Evolutionary conservation across 2,888 invertebrate species (phyloP).

Genomic region (Bibio marci): DNA sequence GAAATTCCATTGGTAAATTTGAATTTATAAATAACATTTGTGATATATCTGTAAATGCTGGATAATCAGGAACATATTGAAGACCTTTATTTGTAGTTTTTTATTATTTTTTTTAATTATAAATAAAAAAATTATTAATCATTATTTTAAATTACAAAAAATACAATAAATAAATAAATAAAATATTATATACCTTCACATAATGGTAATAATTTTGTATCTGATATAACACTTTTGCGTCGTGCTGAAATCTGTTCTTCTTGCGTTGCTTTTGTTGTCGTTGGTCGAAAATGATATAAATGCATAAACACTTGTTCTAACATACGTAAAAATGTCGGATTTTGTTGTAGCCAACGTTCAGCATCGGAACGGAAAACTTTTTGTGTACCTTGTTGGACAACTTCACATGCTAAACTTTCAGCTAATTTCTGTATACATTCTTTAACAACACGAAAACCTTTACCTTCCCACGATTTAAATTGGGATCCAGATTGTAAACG

Average conservation of each 20-base stretch:
- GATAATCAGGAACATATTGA: conserved; percentile 57
- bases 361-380: conserved; percentile 18
- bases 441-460: conserved; percentile 38
- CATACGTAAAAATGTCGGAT: conserved; percentile 33
- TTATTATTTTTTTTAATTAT: conserved; percentile 6
- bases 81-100: conserved; percentile 32
- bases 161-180: not conserved
- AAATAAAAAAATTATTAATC: conserved; percentile 1
- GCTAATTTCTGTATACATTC: conserved; percentile 38
- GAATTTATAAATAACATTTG: conserved; percentile 68
- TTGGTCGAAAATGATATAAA: conserved; percentile 29
- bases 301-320: conserved; percentile 36
- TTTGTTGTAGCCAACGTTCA: conserved; percentile 30
- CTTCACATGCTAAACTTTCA: conserved; percentile 33
- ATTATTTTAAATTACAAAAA: not conserved
- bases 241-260: conserved; percentile 7
- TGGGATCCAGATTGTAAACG: conserved; percentile 36
- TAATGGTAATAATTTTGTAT: conserved; percentile 18
- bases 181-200: conserved; percentile 2
- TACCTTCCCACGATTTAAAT: conserved; percentile 39
- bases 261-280: conserved; percentile 9
- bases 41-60: conserved; percentile 54
- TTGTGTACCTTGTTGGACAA: conserved; percentile 19
- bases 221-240: conserved; percentile 11
- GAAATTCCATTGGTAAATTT: conserved; percentile 55